These are phyloP conservation scores for Boloria selene DNA, from an alignment of 2,888 invertebrate genomes.

Conservation along the genomic window DNA sequence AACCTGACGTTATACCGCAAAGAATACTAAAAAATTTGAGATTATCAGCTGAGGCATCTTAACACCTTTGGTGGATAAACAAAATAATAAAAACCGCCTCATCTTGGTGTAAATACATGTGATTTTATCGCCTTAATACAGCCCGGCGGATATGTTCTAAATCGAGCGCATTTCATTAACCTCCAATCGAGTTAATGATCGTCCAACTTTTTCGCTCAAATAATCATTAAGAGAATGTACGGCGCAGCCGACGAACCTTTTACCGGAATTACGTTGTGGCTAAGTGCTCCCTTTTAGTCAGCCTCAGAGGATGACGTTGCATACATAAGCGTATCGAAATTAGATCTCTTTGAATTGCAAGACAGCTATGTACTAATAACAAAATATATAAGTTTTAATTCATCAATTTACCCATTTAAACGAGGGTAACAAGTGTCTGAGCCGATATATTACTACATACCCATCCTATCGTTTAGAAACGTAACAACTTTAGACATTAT, in stretches of 20 bases:
- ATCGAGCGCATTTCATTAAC: conserved; percentile 67
- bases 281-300: conserved; percentile 64
- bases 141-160: conserved; percentile 55
- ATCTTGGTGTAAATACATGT: conserved; percentile 9
- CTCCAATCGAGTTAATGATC: conserved; percentile 73
- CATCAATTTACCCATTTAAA: neutral
- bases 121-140: conserved; percentile 21
- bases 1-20: neutral
- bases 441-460: neutral
- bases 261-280: conserved; percentile 72
- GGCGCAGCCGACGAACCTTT: conserved; percentile 64
- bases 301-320: conserved; percentile 37
- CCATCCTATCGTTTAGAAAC: conserved; percentile 4
- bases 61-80: conserved; percentile 18
- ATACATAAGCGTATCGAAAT: conserved; percentile 32
- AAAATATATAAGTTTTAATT: neutral
- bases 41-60: conserved; percentile 22
- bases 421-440: neutral
- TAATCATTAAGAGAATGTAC: conserved; percentile 75
- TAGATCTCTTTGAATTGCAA: conserved; percentile 16
- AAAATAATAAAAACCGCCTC: conserved; percentile 25
- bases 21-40: conserved; percentile 18
- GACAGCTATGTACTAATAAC: neutral
- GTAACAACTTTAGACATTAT: conserved; percentile 20
- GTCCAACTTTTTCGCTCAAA: conserved; percentile 76